Evolutionary conservation across 2,113 vertebrate genomes (phyloP).

Genomic region (Ciconia boyciana): DNA sequence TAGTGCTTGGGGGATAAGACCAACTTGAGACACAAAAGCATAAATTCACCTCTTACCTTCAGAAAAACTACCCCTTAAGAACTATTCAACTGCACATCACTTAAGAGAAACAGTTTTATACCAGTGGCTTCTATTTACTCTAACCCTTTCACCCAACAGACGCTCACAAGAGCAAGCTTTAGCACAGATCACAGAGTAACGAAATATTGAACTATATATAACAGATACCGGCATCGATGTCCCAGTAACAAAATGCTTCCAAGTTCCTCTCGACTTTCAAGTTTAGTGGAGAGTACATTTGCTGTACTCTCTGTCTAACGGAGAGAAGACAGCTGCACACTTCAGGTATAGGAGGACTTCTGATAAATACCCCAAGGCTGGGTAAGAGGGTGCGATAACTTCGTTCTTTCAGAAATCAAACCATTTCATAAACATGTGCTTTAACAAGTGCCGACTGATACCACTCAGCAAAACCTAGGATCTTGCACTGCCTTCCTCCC

Average conservation of each 20-base stretch:
- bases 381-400: neutral
- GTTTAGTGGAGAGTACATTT: fast-evolving
- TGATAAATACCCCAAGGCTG: neutral
- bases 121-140: neutral
- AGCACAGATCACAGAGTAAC: neutral
- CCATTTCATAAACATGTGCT: neutral
- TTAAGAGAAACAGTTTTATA: neutral
- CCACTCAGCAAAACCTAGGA: neutral
- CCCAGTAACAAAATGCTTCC: neutral
- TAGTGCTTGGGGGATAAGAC: neutral
- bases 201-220: neutral
- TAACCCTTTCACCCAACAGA: neutral
- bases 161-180: neutral
- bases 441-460: neutral
- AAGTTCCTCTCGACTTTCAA: neutral
- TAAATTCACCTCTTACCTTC: neutral
- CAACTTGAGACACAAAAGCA: neutral
- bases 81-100: neutral
- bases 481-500: neutral
- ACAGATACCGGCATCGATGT: fast-evolving
- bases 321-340: fast-evolving
- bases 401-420: neutral
- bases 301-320: neutral
- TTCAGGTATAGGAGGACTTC: neutral
- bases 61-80: neutral